Percentiles rank a stretch among this genome's conserved stretches.
Evolutionary conservation across 1,140 invertebrate genomes (phyloP).

Genomic region (Schlechtendalia chinensis): DNA sequence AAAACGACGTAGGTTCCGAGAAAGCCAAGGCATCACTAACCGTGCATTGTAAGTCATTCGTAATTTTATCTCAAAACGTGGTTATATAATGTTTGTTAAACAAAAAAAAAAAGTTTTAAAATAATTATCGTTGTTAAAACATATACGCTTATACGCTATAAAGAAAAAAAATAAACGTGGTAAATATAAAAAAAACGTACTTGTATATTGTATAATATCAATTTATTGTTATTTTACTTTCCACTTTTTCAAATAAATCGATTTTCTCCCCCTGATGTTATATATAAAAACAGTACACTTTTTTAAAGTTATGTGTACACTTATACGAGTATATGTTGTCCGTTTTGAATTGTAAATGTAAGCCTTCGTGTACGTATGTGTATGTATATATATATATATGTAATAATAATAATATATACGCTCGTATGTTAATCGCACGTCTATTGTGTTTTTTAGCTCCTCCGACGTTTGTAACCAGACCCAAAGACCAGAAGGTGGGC

Average conservation of each 20-base stretch:
- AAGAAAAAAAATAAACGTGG: too few relatives aligned
- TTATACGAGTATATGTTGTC: not conserved
- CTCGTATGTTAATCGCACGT: constrained; percentile 3
- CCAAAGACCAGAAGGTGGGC: constrained; percentile 73
- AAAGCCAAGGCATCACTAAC: constrained; percentile 71
- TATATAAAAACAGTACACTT: not conserved
- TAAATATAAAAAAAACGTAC: too few relatives aligned
- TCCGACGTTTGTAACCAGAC: constrained; percentile 74
- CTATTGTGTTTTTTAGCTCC: constrained; percentile 61
- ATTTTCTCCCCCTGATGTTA: too few relatives aligned
- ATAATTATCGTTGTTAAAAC: too few relatives aligned
- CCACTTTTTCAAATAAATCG: too few relatives aligned
- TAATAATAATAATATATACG: too few relatives aligned
- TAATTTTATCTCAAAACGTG: not conserved
- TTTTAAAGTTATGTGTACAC: not conserved
- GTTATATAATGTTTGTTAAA: too few relatives aligned
- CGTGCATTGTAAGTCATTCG: constrained; percentile 70
- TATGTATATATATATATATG: not conserved
- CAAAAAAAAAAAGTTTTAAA: too few relatives aligned
- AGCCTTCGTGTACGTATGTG: not conserved
- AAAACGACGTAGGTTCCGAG: constrained; percentile 74
- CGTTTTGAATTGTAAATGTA: constrained; percentile 34
- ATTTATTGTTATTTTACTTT: too few relatives aligned
- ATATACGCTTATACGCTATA: too few relatives aligned
- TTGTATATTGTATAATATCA: too few relatives aligned